These are phyloP conservation scores for Mesoligia furuncula DNA, from an alignment of 2,888 invertebrate species.

Conservation along the genomic window DNA sequence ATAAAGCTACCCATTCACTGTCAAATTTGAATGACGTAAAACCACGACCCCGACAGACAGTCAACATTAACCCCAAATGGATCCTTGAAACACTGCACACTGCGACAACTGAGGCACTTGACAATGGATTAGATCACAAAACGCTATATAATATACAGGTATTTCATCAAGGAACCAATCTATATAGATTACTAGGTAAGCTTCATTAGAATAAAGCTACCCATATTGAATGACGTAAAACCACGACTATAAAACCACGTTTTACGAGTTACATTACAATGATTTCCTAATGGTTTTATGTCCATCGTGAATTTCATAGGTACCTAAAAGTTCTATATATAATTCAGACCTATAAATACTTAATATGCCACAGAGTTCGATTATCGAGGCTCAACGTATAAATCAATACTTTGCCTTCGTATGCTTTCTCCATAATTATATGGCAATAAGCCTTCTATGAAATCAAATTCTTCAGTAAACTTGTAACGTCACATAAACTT, in stretches of 20 bases:
- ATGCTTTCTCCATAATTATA: not conserved
- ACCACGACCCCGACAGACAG: not conserved
- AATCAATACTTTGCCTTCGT: not conserved
- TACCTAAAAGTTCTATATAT: not conserved
- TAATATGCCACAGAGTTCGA: not conserved
- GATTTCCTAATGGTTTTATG: not conserved
- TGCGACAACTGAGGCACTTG: not conserved
- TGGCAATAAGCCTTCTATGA: no score
- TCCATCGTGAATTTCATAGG: not conserved
- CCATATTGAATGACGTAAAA: not conserved
- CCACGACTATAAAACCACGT: no score
- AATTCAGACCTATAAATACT: not conserved
- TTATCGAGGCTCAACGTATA: not conserved
- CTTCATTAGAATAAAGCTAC: no score
- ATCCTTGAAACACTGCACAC: not conserved
- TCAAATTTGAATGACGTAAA: not conserved
- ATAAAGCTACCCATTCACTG: no score
- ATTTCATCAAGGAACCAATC: not conserved
- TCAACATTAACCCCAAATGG: not conserved
- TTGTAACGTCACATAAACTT: conserved; percentile 20
- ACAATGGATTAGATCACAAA: not conserved
- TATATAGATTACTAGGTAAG: not conserved
- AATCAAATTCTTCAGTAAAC: not conserved
- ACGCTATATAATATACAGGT: not conserved
- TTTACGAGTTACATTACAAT: not conserved